Percentiles rank a stretch among this genome's conserved stretches.
These are phyloP conservation scores for Elanus axillaris DNA, from an alignment of 2,113 vertebrate genomes.

Conservation along the genomic window DNA sequence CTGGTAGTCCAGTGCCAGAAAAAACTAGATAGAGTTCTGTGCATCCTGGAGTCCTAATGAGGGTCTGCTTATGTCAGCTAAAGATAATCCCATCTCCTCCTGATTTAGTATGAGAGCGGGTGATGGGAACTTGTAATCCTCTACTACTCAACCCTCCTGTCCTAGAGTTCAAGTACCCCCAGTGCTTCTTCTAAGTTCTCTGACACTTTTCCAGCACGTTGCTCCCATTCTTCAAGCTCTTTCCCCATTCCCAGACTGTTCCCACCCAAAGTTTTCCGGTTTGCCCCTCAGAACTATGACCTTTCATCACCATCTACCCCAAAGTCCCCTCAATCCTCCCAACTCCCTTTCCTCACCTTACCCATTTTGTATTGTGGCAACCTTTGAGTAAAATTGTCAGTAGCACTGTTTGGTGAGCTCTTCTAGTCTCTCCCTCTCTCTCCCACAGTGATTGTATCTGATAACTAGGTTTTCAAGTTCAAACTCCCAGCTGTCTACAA, in stretches of 20 bases:
- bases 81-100: constrained; percentile 5
- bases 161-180: constrained; percentile 32
- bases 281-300: background rate
- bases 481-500: background rate
- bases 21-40: background rate
- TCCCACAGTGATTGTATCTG: background rate
- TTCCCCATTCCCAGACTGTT: background rate
- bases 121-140: constrained; percentile 13
- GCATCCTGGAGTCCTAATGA: constrained; percentile 1
- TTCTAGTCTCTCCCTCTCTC: background rate
- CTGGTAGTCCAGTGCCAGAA: background rate
- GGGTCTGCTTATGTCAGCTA: background rate
- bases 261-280: background rate
- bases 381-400: background rate
- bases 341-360: background rate
- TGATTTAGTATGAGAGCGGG: background rate
- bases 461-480: background rate
- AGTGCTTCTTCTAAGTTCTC: background rate
- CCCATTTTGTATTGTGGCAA: background rate
- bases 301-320: background rate
- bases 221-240: background rate
- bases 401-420: background rate
- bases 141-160: background rate
- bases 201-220: background rate
- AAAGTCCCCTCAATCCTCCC: background rate